A percentile compares a stretch with the other conserved stretches of the same genome.
phyloP scores from a whole-genome alignment of 2,888 invertebrate species.

The Lasioglossum figueresi region DNA sequence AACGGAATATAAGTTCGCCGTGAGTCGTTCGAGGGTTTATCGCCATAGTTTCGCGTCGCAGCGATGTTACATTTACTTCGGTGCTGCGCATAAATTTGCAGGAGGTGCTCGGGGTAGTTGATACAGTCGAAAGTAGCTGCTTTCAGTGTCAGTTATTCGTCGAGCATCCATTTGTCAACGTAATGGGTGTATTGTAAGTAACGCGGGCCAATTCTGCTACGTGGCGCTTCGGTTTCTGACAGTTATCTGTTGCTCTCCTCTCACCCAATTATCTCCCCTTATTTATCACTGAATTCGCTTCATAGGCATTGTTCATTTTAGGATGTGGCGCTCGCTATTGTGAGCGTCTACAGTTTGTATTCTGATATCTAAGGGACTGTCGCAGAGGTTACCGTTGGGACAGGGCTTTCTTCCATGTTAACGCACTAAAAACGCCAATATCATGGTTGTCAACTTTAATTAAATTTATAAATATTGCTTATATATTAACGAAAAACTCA shows the following conservation, averaged over 20 bases:
- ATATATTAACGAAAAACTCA: too few species aligned
- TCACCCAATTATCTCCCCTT: background rate
- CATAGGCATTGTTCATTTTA: background rate
- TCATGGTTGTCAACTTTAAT: too few species aligned
- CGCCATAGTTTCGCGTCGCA: background rate
- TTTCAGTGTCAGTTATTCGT: slow-evolving; percentile 18
- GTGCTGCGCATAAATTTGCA: slow-evolving; percentile 9
- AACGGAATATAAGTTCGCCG: slow-evolving; percentile 8
- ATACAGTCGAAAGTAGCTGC: background rate
- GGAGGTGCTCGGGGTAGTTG: background rate
- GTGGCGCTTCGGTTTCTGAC: background rate
- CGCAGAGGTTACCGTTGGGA: too few species aligned
- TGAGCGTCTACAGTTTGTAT: background rate
- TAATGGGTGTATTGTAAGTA: background rate
- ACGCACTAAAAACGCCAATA: too few species aligned
- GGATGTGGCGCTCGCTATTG: background rate
- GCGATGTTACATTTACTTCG: slow-evolving; percentile 9
- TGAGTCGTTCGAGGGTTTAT: slow-evolving; percentile 28
- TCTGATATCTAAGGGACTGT: background rate
- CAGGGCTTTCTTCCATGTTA: too few species aligned
- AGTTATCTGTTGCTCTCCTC: slow-evolving; percentile 3
- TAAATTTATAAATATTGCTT: too few species aligned
- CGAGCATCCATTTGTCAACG: background rate
- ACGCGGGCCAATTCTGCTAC: slow-evolving; percentile 3
- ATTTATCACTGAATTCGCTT: background rate